These are phyloP conservation scores for Philaenus spumarius DNA, from an alignment of 1,140 invertebrate species.

Conservation along the genomic window DNA sequence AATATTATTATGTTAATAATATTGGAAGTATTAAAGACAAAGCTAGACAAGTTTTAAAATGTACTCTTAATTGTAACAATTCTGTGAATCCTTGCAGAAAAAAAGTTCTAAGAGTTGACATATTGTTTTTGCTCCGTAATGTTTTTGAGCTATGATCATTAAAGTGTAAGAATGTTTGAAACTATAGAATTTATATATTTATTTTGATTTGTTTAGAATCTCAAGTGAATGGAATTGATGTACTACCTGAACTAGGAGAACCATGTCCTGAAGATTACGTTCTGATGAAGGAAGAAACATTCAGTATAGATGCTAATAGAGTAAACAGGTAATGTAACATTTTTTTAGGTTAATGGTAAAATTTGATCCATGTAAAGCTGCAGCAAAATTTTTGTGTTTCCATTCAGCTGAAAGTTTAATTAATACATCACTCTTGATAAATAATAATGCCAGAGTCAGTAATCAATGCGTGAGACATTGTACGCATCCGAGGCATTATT, in stretches of 20 bases:
- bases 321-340: constrained; percentile 4
- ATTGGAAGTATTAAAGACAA: too few relatives aligned
- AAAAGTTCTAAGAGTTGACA: too few relatives aligned
- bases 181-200: not conserved
- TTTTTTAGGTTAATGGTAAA: not conserved
- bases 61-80: too few relatives aligned
- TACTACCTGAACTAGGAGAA: constrained; percentile 25
- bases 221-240: constrained; percentile 12
- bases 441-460: not conserved
- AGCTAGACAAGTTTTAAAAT: too few relatives aligned
- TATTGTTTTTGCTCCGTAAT: not conserved
- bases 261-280: constrained; percentile 34
- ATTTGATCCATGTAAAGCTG: not conserved
- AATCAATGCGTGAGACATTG: not conserved
- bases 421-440: not conserved
- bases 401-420: not conserved
- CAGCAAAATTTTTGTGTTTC: not conserved
- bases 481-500: too few relatives aligned
- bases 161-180: too few relatives aligned
- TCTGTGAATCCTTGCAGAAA: too few relatives aligned
- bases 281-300: constrained; percentile 35
- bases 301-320: constrained; percentile 27
- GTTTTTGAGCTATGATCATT: not conserved
- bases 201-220: constrained; percentile 3
- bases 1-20: too few relatives aligned